Conservation (phyloP, 2,113 vertebrate species). For the Willisornis vidua region DNA sequence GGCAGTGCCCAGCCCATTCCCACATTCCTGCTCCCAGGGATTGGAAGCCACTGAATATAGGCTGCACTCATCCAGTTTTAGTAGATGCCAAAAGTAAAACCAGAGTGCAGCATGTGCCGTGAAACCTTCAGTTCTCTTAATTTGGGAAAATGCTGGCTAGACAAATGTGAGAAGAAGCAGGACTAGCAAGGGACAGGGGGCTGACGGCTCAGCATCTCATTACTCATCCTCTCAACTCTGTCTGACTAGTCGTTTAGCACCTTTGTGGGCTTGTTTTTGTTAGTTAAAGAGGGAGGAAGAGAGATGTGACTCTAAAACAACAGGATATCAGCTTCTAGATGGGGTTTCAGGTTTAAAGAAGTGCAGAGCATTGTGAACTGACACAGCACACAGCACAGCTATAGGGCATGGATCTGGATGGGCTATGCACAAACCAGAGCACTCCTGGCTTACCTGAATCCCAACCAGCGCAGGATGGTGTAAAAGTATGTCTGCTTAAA, state of each 20-base stretch:
- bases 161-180: background rate
- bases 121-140: background rate
- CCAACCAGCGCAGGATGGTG: background rate
- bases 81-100: background rate
- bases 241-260: background rate
- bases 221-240: background rate
- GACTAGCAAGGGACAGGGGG: background rate
- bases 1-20: background rate
- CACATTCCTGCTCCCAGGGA: background rate
- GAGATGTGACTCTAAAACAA: background rate
- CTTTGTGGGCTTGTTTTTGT: background rate
- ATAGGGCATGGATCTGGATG: background rate
- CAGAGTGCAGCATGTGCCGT: background rate
- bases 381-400: rapidly evolving
- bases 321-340: background rate
- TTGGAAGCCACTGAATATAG: background rate
- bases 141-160: background rate
- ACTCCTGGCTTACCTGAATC: background rate
- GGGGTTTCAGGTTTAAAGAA: background rate
- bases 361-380: background rate
- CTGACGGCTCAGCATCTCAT: background rate
- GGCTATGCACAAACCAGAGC: background rate
- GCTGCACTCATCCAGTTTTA: background rate
- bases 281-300: background rate
- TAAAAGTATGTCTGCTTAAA: background rate